phyloP scores from a whole-genome alignment of 1,140 invertebrate genomes.

The Copidosoma floridanum region DNA sequence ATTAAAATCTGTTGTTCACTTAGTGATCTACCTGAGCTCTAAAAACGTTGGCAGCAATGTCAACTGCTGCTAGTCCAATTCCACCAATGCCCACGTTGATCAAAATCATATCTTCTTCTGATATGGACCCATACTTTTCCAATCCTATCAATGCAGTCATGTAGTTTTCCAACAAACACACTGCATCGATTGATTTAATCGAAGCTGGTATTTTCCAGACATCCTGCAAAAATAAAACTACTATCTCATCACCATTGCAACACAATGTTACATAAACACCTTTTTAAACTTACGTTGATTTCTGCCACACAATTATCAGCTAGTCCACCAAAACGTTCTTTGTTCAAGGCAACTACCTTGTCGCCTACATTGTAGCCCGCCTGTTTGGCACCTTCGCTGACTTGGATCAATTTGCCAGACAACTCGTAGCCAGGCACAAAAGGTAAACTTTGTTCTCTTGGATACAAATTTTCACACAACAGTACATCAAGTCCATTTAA shows the following conservation, averaged over 20 bases:
- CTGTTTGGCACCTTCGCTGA: slow-evolving; percentile 42
- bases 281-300: slow-evolving; percentile 46
- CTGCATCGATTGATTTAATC: slow-evolving; percentile 53
- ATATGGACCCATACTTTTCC: slow-evolving; percentile 55
- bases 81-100: slow-evolving; percentile 64
- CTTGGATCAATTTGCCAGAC: slow-evolving; percentile 54
- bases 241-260: no score
- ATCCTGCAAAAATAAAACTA: slow-evolving; percentile 51
- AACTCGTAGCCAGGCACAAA: slow-evolving; percentile 62
- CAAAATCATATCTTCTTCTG: slow-evolving; percentile 58
- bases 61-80: slow-evolving; percentile 62
- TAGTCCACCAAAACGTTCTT: slow-evolving; percentile 57
- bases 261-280: no score
- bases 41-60: slow-evolving; percentile 64
- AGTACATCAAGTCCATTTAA: slow-evolving; percentile 63
- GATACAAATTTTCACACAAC: slow-evolving; percentile 55
- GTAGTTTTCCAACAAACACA: slow-evolving; percentile 60
- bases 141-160: slow-evolving; percentile 61
- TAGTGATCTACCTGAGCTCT: slow-evolving; percentile 61
- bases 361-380: slow-evolving; percentile 51
- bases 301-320: slow-evolving; percentile 58
- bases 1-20: no score
- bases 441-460: slow-evolving; percentile 52
- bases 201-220: slow-evolving; percentile 59
- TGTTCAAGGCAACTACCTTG: slow-evolving; percentile 59